Percentiles rank a stretch among this genome's conserved stretches.
These are phyloP conservation scores for Cochlearius cochlearius DNA, from an alignment of 2,113 vertebrate species.

Conservation along the genomic window DNA sequence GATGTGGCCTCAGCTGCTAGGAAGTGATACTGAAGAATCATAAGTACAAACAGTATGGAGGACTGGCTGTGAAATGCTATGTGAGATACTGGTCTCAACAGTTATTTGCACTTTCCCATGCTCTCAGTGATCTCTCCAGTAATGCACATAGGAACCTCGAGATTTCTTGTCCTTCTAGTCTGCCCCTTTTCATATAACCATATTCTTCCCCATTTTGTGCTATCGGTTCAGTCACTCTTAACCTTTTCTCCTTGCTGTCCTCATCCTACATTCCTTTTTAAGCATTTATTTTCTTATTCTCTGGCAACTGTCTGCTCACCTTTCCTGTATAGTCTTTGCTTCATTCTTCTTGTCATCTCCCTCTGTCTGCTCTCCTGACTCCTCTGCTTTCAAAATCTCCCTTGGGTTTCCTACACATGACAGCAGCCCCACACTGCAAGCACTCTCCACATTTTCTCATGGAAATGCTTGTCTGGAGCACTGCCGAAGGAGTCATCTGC, in stretches of 20 bases:
- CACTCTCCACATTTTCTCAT: neutral
- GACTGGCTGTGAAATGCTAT: neutral
- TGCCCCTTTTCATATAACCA: neutral
- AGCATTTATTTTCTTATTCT: neutral
- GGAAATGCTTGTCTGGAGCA: neutral
- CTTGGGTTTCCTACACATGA: neutral
- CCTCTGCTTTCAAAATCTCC: neutral
- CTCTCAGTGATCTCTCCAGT: neutral
- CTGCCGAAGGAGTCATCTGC: neutral
- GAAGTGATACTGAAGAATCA: neutral
- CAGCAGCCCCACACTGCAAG: neutral
- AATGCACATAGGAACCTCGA: neutral
- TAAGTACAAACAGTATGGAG: neutral
- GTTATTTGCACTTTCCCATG: neutral
- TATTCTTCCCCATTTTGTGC: neutral
- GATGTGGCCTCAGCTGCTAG: conserved; percentile 34
- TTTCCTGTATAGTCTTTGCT: neutral
- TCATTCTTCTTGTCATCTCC: neutral
- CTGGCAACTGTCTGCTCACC: neutral
- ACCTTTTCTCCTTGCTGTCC: neutral
- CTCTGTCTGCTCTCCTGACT: neutral
- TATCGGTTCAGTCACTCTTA: neutral
- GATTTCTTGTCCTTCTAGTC: neutral
- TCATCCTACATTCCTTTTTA: neutral
- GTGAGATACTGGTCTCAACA: neutral